phyloP scores from a whole-genome alignment of 2,113 vertebrate genomes.

The Zosterops lateralis region DNA sequence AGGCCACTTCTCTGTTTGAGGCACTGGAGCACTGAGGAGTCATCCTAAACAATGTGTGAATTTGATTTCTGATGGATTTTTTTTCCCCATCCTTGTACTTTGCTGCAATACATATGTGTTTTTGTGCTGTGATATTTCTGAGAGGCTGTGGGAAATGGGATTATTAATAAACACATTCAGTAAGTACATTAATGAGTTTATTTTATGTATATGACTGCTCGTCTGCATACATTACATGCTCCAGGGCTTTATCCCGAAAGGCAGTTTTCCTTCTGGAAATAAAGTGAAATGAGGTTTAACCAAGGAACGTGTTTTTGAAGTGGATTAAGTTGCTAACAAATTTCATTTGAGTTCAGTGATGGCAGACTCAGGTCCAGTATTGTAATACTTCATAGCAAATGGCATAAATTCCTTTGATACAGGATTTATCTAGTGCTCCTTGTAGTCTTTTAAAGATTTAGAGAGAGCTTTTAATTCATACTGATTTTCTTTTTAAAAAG shows the following conservation, averaged over 20 bases:
- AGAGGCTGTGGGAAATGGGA: not conserved
- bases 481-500: not conserved
- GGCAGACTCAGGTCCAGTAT: not conserved
- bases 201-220: not conserved
- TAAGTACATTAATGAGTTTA: not conserved
- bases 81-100: not conserved
- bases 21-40: not conserved
- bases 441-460: not conserved
- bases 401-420: not conserved
- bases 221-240: not conserved
- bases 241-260: not conserved
- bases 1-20: not conserved
- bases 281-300: not conserved
- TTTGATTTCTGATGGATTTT: not conserved
- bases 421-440: not conserved
- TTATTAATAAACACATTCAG: not conserved
- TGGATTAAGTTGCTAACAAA: not conserved
- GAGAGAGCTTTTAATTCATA: not conserved
- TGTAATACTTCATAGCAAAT: not conserved
- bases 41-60: not conserved
- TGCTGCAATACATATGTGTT: not conserved
- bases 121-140: not conserved
- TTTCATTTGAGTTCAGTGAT: not conserved
- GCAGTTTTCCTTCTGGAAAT: not conserved
- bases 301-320: not conserved